These are phyloP conservation scores for Neuroscelio doddi DNA, from an alignment of 2,888 invertebrate species.

Conservation along the genomic window DNA sequence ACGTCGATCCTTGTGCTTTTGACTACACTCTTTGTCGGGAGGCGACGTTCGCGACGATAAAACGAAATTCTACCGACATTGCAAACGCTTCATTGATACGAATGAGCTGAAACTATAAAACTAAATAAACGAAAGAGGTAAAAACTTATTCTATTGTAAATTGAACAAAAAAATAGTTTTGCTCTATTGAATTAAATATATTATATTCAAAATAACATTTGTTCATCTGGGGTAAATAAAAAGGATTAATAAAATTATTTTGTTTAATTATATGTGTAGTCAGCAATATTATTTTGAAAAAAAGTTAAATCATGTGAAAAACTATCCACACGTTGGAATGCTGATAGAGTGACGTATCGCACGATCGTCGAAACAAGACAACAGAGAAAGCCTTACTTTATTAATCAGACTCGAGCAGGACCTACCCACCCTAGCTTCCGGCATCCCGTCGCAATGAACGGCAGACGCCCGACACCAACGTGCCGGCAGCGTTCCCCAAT, in stretches of 20 bases:
- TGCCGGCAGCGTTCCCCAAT: slow-evolving; percentile 67
- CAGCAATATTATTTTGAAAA: no score
- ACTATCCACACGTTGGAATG: slow-evolving; percentile 6
- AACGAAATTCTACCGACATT: slow-evolving; percentile 21
- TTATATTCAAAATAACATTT: no score
- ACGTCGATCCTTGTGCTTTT: slow-evolving; percentile 47
- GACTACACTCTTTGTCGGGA: slow-evolving; percentile 44
- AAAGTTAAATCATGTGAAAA: no score
- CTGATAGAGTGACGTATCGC: slow-evolving; percentile 23
- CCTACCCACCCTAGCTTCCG: slow-evolving; percentile 34
- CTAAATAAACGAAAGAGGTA: no score
- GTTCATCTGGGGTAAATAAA: no score
- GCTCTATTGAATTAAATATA: no score
- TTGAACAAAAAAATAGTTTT: no score
- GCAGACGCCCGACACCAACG: slow-evolving; percentile 49
- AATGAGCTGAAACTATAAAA: no score
- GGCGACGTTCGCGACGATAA: slow-evolving; percentile 37
- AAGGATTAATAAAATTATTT: no score
- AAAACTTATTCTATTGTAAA: no score
- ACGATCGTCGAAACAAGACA: slow-evolving; percentile 34
- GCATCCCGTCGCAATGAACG: slow-evolving; percentile 26
- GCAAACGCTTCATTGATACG: slow-evolving; percentile 16
- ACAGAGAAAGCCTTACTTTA: slow-evolving; percentile 53
- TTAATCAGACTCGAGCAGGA: slow-evolving; percentile 56
- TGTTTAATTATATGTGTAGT: no score